phyloP scores from a whole-genome alignment of 1,140 invertebrate species.

The Scaptomyza pallida region DNA sequence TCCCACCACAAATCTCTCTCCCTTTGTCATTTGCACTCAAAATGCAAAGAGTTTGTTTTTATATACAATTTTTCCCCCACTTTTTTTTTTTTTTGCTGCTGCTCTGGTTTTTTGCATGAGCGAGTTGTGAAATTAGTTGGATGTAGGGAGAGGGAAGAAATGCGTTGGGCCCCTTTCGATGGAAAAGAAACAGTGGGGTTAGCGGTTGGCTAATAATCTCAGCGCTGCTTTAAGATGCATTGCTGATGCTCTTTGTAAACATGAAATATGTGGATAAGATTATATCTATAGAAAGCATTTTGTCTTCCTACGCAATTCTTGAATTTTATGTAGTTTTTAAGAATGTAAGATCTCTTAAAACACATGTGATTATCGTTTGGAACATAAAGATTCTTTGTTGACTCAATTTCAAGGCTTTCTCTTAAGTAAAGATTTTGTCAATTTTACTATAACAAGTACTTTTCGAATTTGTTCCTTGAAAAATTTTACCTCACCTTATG shows the following conservation, averaged over 20 bases:
- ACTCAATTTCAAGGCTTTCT: too few species aligned
- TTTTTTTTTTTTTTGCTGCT: conserved; percentile 7
- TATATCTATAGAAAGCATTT: neutral
- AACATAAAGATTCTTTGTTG: too few species aligned
- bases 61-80: conserved; percentile 5
- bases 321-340: neutral
- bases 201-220: conserved; percentile 12
- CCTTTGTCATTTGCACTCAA: conserved; percentile 57
- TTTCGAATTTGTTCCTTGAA: too few species aligned
- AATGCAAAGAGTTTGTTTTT: conserved; percentile 34
- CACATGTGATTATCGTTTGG: too few species aligned
- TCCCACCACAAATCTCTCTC: conserved; percentile 27
- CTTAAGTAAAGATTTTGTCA: too few species aligned
- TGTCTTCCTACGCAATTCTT: neutral
- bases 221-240: conserved; percentile 1
- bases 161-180: neutral
- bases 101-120: neutral
- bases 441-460: too few species aligned
- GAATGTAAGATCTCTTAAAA: neutral
- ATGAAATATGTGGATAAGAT: conserved; percentile 1
- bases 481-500: neutral
- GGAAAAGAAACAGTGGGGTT: neutral
- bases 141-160: neutral
- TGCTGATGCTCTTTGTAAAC: neutral
- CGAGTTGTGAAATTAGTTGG: conserved; percentile 32